A percentile compares a stretch with the other conserved stretches of the same genome.
phyloP scores from a whole-genome alignment of 2,888 invertebrate species.

The Drosophila monieri region DNA sequence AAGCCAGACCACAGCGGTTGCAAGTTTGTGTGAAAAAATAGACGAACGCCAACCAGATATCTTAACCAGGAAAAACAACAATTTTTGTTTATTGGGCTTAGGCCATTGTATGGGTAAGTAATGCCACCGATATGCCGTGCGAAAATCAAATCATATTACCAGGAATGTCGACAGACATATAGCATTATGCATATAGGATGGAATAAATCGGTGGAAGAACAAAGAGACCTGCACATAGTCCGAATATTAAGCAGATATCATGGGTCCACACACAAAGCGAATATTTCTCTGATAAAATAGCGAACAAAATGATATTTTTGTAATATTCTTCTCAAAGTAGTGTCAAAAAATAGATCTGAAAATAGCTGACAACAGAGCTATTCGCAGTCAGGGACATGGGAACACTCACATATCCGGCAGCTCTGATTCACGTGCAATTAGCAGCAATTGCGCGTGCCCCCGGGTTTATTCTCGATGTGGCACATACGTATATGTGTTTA shows the following conservation, averaged over 20 bases:
- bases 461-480: not conserved
- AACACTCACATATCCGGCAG: not conserved
- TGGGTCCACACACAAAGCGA: too few species aligned
- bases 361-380: not conserved
- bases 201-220: not conserved
- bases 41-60: slow-evolving; percentile 45
- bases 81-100: slow-evolving; percentile 83
- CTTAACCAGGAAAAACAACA: slow-evolving; percentile 52
- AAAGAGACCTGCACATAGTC: not conserved
- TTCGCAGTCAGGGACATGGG: too few species aligned
- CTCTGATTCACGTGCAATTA: slow-evolving; percentile 36
- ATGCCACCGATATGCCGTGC: not conserved
- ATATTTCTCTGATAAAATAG: too few species aligned
- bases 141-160: not conserved
- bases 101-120: slow-evolving; percentile 86
- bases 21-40: slow-evolving; percentile 47
- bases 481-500: slow-evolving; percentile 2
- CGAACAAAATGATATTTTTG: too few species aligned
- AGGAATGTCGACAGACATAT: not conserved
- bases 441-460: slow-evolving; percentile 23
- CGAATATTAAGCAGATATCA: not conserved
- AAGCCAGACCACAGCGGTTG: slow-evolving; percentile 34
- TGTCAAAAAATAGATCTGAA: slow-evolving; percentile 7
- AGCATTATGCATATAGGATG: not conserved
- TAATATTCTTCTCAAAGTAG: not conserved